Conservation (phyloP, 2,888 invertebrate species). For the Drosophila antonietae region DNA sequence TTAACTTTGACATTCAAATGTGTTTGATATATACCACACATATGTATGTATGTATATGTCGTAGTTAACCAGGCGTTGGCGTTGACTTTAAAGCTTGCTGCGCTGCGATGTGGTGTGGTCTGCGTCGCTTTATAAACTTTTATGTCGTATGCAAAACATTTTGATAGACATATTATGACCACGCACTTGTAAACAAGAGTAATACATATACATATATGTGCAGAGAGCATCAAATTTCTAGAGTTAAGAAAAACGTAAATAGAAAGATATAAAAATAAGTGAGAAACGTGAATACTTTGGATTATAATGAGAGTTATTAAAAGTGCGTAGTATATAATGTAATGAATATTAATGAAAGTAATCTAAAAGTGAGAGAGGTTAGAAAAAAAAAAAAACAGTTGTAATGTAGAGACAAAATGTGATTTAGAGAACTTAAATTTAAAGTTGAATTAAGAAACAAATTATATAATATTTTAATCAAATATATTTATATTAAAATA, state of each 20-base stretch:
- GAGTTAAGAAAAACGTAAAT: background rate
- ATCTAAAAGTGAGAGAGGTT: background rate
- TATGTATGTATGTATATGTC: background rate
- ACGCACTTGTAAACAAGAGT: slow-evolving; percentile 7
- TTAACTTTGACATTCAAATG: slow-evolving; percentile 36
- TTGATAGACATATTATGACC: slow-evolving; percentile 36
- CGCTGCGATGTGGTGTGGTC: background rate
- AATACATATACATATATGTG: background rate
- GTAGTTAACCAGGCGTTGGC: background rate
- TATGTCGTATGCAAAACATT: slow-evolving; percentile 14
- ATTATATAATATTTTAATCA: no score
- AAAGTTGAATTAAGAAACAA: no score
- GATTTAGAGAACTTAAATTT: no score
- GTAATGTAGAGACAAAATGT: no score
- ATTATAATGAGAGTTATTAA: background rate
- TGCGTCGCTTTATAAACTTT: slow-evolving; percentile 26
- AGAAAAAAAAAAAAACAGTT: no score
- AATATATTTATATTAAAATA: no score
- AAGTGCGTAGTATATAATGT: background rate
- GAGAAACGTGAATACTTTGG: background rate
- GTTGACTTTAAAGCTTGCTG: background rate
- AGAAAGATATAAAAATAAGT: background rate
- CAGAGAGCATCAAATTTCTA: background rate
- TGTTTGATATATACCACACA: background rate
- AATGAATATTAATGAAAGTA: background rate